phyloP scores from a whole-genome alignment of 2,888 invertebrate species.

The Cyclophora punctaria region DNA sequence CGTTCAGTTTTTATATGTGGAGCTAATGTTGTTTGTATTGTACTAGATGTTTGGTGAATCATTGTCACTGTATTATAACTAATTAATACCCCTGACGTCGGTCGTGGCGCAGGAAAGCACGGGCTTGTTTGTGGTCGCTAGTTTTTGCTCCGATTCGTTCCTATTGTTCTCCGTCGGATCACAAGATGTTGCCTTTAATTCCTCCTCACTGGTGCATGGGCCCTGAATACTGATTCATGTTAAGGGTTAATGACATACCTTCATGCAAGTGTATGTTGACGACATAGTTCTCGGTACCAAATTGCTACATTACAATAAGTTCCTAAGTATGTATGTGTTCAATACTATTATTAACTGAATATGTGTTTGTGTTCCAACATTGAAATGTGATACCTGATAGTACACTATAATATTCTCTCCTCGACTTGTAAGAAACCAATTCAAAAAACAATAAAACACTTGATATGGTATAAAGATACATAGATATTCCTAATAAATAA shows the following conservation, averaged over 20 bases:
- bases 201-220: slow-evolving; percentile 65
- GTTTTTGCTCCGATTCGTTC: slow-evolving; percentile 55
- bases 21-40: slow-evolving; percentile 16
- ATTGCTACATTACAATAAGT: no score
- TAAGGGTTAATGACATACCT: slow-evolving; percentile 25
- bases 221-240: slow-evolving; percentile 58
- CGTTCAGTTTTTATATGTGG: neutral
- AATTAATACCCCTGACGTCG: slow-evolving; percentile 57
- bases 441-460: no score
- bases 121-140: slow-evolving; percentile 47
- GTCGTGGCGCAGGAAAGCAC: slow-evolving; percentile 42
- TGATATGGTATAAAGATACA: no score
- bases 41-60: slow-evolving; percentile 23
- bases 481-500: no score
- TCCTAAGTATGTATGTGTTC: no score
- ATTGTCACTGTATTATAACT: slow-evolving; percentile 63
- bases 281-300: no score
- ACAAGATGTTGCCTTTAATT: slow-evolving; percentile 68
- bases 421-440: no score
- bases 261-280: neutral
- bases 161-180: slow-evolving; percentile 68
- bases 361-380: no score
- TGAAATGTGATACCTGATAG: no score
- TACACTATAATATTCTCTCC: no score
- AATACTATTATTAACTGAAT: no score